Evolutionary conservation across 2,797 vertebrate species (phyloP).

Genomic region (Xenentodon cancila): DNA sequence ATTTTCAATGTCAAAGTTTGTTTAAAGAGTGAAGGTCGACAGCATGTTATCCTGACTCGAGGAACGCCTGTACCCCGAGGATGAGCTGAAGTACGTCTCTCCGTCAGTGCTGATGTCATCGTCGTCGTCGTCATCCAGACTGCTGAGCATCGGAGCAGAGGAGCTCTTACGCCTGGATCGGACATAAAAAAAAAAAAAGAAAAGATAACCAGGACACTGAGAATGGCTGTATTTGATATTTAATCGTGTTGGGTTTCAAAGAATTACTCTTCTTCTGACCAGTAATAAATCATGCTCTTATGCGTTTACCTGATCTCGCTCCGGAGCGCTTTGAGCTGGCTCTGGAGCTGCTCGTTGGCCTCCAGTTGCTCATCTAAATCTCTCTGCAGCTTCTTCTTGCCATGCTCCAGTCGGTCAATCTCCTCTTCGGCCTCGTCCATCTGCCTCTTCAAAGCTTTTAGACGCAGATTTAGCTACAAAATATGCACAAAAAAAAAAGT

Average conservation of each 20-base stretch:
- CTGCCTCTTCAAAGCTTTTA: slow-evolving; percentile 96
- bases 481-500: background rate
- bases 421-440: slow-evolving; percentile 96
- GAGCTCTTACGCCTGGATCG: slow-evolving; percentile 87
- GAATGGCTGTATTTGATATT: background rate
- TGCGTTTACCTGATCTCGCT: slow-evolving; percentile 87
- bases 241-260: background rate
- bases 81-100: slow-evolving; percentile 90
- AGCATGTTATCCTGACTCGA: slow-evolving; percentile 80
- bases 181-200: background rate
- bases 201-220: background rate
- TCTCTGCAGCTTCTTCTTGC: slow-evolving; percentile 96
- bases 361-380: slow-evolving; percentile 96
- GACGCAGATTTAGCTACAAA: slow-evolving; percentile 90
- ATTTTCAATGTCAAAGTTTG: background rate
- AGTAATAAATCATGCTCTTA: too few species aligned
- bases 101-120: slow-evolving; percentile 91
- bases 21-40: slow-evolving; percentile 69
- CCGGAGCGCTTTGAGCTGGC: slow-evolving; percentile 88
- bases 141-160: slow-evolving; percentile 86
- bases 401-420: slow-evolving; percentile 92
- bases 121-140: slow-evolving; percentile 85
- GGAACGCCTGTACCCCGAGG: slow-evolving; percentile 83
- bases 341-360: slow-evolving; percentile 91
- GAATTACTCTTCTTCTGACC: too few species aligned